Conservation (phyloP, 2,797 vertebrate genomes). For the Hyperoplus lanceolatus region DNA sequence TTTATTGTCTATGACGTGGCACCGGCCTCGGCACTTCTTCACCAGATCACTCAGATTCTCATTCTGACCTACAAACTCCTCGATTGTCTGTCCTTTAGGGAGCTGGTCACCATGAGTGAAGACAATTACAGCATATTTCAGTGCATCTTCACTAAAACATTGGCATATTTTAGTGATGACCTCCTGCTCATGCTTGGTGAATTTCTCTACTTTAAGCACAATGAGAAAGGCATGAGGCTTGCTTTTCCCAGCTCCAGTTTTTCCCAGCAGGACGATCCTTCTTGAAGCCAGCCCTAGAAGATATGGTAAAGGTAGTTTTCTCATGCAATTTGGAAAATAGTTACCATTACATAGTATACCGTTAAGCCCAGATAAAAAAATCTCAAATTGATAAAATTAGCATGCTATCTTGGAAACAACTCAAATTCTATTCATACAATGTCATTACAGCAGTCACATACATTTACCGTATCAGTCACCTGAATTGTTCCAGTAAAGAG, state of each 20-base stretch:
- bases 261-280: slow-evolving; percentile 65
- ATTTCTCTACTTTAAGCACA: slow-evolving; percentile 76
- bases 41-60: slow-evolving; percentile 50
- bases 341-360: not conserved
- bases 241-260: slow-evolving; percentile 73
- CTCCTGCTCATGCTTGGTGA: slow-evolving; percentile 61
- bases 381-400: not conserved
- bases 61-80: slow-evolving; percentile 55
- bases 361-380: not conserved
- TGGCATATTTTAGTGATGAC: slow-evolving; percentile 50
- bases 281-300: slow-evolving; percentile 10
- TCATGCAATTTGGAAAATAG: not conserved
- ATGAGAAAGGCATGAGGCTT: slow-evolving; percentile 74
- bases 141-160: slow-evolving; percentile 59
- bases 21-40: slow-evolving; percentile 54
- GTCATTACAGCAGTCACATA: not conserved
- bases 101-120: slow-evolving; percentile 76
- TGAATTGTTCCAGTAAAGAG: not conserved
- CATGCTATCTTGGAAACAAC: not conserved
- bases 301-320: not conserved
- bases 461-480: not conserved
- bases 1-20: slow-evolving; percentile 66
- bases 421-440: not conserved
- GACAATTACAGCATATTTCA: slow-evolving; percentile 62
- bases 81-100: not conserved